Base-by-base conservation (phyloP, 2,113 vertebrate genomes). In the Dasyprocta punctata region DNA sequence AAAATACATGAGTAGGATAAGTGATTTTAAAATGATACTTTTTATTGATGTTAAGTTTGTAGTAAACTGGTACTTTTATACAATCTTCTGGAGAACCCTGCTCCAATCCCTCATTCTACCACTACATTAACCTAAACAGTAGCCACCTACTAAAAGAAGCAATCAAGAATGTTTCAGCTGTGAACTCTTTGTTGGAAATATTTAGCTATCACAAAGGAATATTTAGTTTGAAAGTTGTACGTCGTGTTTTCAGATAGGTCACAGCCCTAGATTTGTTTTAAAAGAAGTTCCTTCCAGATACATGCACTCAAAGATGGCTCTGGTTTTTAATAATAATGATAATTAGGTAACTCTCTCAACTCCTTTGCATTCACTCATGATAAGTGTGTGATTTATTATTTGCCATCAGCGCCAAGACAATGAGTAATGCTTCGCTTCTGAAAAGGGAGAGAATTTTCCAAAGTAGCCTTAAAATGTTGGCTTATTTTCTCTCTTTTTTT, bases 401-500 rank as follows among this genome's bases (percentile, higher is more conserved):
- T 86, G 75, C 84, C 38, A 33, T 20, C 17, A 28, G 16, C 5
- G 1, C 60, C 91, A 91, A 78, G 26, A 60, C n/a, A 69, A 77
- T 67, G 77, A 84, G 16, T 83, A 69, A 90, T 67, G n/a, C 54
- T 90, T 88, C 71, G 63, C n/a, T 84, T 88, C 87, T 54, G 30
- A 22, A 58, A 93, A 89, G 30, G 3, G 36, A 52, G 24, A 52
- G 38, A 11, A 44, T 84, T 93, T 89, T 54, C 83, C 75, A 71
- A 87, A 87, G 36, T 26, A 78, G 17, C 20, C 69, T 73, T 38
- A 67, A 71, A 60, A 87, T 61, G 22, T 85, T 86, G 38, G 52
- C 80, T 81, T n/a, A 30, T 0, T 26, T 63, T 81, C 77, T 61
- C 61, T n/a, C 56, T 61, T 69, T 82, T 26, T 83, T 28, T 82